A percentile compares a stretch with the other conserved stretches of the same genome.
Conservation (phyloP, 2,888 invertebrate genomes). For the Epirrita christyi region DNA sequence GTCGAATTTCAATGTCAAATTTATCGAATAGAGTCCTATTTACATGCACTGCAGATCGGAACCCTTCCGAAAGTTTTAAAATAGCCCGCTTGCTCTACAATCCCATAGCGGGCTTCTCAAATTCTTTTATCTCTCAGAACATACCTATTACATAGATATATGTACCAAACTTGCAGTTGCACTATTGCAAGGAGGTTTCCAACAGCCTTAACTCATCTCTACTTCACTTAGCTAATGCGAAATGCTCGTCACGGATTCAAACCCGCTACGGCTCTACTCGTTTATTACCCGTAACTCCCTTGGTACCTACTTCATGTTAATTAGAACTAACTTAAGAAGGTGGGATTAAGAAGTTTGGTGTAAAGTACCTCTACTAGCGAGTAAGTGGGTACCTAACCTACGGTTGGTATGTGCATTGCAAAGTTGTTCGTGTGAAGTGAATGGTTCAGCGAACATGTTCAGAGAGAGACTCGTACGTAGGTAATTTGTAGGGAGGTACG, state of each 20-base stretch:
- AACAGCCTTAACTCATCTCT: conserved; percentile 13
- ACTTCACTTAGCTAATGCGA: conserved; percentile 26
- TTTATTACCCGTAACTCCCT: conserved; percentile 22
- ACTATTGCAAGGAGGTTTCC: neutral
- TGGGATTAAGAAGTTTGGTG: conserved; percentile 9
- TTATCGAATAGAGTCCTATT: too few species aligned
- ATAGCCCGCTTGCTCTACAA: too few species aligned
- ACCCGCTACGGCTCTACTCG: conserved; percentile 19
- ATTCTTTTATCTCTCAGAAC: too few species aligned
- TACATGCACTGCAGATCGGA: too few species aligned
- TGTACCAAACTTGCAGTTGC: too few species aligned
- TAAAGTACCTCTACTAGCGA: neutral
- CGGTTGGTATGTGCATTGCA: neutral
- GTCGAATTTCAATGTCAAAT: too few species aligned
- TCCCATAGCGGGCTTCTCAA: too few species aligned
- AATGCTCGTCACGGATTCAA: conserved; percentile 29
- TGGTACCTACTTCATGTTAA: conserved; percentile 19
- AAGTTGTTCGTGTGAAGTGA: neutral
- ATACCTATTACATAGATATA: too few species aligned
- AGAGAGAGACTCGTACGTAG: neutral
- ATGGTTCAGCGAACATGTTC: neutral
- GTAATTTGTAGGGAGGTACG: too few species aligned
- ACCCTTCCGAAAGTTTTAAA: too few species aligned
- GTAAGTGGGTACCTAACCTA: neutral
- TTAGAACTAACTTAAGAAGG: conserved; percentile 26